Base-by-base conservation (phyloP, 2,888 invertebrate genomes). In the Brenthis ino region DNA sequence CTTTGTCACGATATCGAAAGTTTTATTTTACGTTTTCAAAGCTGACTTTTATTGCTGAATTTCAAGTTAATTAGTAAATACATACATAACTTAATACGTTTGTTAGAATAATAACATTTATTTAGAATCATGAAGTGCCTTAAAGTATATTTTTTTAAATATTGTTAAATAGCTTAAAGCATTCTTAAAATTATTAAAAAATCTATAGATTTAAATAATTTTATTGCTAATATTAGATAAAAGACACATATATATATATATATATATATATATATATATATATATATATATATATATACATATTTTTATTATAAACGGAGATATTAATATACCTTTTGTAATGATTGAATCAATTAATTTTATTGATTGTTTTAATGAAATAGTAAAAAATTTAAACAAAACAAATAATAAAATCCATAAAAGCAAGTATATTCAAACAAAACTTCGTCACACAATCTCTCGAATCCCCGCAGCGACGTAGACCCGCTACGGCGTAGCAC, bases 401-500 rank as follows among this genome's bases (percentile, higher is more conserved):
- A 56, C 16, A 28, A 37, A n/a, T 54, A 63, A 28, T 57, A 48
- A 67, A 63, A 67, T 56, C 33, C 55, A 33, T 61, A 67, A 28
- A 63, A 56, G 37, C 43, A 60, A 67, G 56, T 72, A 72, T 72
- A 72, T 57, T 64, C 61, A 28, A 72, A 78, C 77, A 79, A 79
- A 81, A 79, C 72, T 79, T 80, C 77, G 78, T 80, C 80, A 79
- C 78, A 80, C 80, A 79, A 83, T 82, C 82, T 82, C 80, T 80
- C 73, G 81, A 85, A 87, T 83, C 83, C 84, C 82, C 77, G 81
- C 79, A 75, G 77, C 79, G 77, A 72, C 82, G 88, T 86, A 89
- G 88, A 84, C 81, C 80, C 84, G 81, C 90, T 91, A 91, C 92
- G 88, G 77, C 90, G 93, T 90, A 91, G 91, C 88, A 90, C 89